phyloP scores from a whole-genome alignment of 2,888 invertebrate genomes.

The Augiades crinisus region DNA sequence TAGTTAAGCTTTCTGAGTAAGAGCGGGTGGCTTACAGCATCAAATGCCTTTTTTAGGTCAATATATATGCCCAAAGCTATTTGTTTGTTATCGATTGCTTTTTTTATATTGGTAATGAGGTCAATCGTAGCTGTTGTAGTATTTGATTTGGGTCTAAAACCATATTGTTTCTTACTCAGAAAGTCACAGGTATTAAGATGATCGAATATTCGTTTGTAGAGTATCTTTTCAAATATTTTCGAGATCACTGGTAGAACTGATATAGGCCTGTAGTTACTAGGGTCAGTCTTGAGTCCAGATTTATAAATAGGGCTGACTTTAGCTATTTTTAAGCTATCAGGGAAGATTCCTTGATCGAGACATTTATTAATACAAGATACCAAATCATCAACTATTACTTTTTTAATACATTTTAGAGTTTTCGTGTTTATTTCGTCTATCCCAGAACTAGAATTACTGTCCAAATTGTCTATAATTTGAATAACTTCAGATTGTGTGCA shows the following conservation, averaged over 20 bases:
- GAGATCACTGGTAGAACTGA: neutral
- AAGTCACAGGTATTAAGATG: neutral
- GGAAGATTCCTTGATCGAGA: conserved; percentile 23
- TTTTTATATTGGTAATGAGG: too few species aligned
- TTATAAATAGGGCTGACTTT: conserved; percentile 23
- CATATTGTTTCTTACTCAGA: neutral
- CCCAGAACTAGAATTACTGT: conserved; percentile 23
- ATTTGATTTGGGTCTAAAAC: too few species aligned
- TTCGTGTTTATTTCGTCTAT: conserved; percentile 27
- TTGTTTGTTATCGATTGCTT: too few species aligned
- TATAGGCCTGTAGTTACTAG: too few species aligned
- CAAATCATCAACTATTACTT: conserved; percentile 6
- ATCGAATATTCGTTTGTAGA: neutral
- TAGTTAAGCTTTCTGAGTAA: too few species aligned
- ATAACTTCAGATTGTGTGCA: too few species aligned
- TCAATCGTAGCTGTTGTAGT: too few species aligned
- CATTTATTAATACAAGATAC: neutral
- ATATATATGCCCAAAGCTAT: too few species aligned
- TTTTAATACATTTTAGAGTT: conserved; percentile 45
- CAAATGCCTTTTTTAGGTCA: too few species aligned
- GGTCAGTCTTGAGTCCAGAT: neutral
- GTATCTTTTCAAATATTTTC: neutral
- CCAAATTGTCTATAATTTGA: conserved; percentile 13
- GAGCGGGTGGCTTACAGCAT: too few species aligned
- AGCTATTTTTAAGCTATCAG: conserved; percentile 27